Evolutionary conservation across 2,888 invertebrate genomes (phyloP).

Genomic region (Xylocampa areola): DNA sequence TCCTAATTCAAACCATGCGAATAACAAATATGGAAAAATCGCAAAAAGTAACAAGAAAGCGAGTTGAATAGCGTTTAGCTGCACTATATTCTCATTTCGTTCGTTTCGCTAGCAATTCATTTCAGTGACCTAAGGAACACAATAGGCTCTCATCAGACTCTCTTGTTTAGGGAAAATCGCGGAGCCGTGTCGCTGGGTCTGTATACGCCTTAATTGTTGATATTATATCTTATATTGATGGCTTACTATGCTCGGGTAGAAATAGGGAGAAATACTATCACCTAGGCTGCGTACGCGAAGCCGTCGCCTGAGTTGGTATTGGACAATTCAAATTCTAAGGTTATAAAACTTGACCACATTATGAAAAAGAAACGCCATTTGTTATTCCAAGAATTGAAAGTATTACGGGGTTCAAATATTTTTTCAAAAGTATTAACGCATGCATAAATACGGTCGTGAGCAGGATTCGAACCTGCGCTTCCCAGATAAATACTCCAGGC

Average conservation of each 20-base stretch:
- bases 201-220: constrained; percentile 77
- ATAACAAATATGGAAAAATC: constrained; percentile 36
- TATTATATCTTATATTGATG: constrained; percentile 51
- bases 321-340: too few species aligned
- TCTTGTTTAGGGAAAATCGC: constrained; percentile 81
- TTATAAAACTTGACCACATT: too few species aligned
- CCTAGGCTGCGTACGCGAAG: too few species aligned
- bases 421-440: too few species aligned
- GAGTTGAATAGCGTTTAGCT: constrained; percentile 50
- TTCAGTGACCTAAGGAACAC: constrained; percentile 65
- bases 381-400: too few species aligned
- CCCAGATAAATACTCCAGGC: too few species aligned
- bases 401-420: too few species aligned
- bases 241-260: not conserved
- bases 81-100: constrained; percentile 49
- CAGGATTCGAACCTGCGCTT: too few species aligned
- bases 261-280: not conserved
- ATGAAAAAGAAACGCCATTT: too few species aligned
- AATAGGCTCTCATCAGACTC: constrained; percentile 83
- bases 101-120: constrained; percentile 53
- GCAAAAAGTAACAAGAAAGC: constrained; percentile 33
- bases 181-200: constrained; percentile 60
- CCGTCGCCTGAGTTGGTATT: too few species aligned
- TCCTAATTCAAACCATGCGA: not conserved
- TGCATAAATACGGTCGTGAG: too few species aligned